Evolutionary conservation across 2,797 vertebrate genomes (phyloP).

Genomic region (Linurgus olivaceus): DNA sequence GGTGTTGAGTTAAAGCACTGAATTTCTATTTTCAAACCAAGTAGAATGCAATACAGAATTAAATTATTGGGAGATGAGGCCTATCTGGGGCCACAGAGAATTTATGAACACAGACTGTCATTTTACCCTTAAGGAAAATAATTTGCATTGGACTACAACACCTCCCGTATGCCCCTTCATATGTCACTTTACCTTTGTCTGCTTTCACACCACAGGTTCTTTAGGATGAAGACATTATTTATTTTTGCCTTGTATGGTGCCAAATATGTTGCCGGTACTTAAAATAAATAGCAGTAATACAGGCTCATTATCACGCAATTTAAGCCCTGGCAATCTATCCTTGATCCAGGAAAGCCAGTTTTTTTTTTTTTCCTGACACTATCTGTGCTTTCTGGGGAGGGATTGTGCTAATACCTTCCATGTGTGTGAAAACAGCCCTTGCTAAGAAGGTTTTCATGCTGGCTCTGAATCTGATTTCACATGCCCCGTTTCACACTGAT

Average conservation of each 20-base stretch:
- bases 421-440: conserved; percentile 38
- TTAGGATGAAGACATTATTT: neutral
- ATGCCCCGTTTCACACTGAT: neutral
- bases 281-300: conserved; percentile 59
- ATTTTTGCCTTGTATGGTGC: neutral
- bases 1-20: neutral
- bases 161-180: neutral
- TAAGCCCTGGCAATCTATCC: conserved; percentile 18
- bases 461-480: conserved; percentile 19
- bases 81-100: neutral
- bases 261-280: conserved; percentile 1
- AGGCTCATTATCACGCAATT: conserved; percentile 47
- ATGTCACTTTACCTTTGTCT: neutral
- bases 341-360: conserved; percentile 8
- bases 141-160: neutral
- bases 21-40: neutral
- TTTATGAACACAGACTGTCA: neutral
- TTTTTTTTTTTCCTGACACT: conserved; percentile 42
- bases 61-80: neutral
- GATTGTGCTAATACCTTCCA: conserved; percentile 59
- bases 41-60: neutral
- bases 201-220: neutral
- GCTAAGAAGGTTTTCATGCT: conserved; percentile 12
- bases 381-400: conserved; percentile 46
- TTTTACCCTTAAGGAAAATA: neutral